Base-by-base conservation (phyloP, 1,140 invertebrate species). In the Scaptomyza pallida region DNA sequence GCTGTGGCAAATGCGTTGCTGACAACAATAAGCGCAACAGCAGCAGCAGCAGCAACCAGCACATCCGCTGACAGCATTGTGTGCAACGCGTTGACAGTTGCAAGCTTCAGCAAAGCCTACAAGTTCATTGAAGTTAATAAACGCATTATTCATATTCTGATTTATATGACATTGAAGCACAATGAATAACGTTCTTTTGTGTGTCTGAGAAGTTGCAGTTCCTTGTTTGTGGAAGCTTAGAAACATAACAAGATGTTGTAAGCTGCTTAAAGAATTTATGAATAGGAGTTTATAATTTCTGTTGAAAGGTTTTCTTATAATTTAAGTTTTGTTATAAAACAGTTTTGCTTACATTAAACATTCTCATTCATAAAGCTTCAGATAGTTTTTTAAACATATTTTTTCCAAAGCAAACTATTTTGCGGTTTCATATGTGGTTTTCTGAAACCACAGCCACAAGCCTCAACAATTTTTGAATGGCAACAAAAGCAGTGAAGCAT, bases 21-120 rank as follows among this genome's bases (percentile, higher is more conserved):
- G 80, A 86, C 76, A 85, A 73, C 81, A 70, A 67, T 76, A 80
- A 54, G 48, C 41, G 51, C 75, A 63, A 56, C 41, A 70, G 41
- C 33, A 55, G 10, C 15, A 43, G 41, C 15, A 43, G 37, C 52
- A 55, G 3, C 47, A 40, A 47, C 10, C n/a, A 60, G 6, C 44
- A 40, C 35, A 55, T 17, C 54, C 21, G 23, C 63, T 57, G 62
- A 64, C 51, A 64, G 43, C 56, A 26, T 30, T 26, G 15, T 30
- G 23, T 44, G 54, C 19, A 6, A 6, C 40, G n/a, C 19, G 65
- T 21, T 54, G 65, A 69, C 65, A 61, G 48, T 12, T 12, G 2
- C 30, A 4, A 45, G 26, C 12, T 40, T 3, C 30, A 19, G 12
- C 5, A 16, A n/a, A 15, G 26, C 3, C 2, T 4, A 12, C 15